Evolutionary conservation across 2,888 invertebrate species (phyloP), one percentile per base, ranked within the genome.

Genomic region (Ditula angustiorana): DNA sequence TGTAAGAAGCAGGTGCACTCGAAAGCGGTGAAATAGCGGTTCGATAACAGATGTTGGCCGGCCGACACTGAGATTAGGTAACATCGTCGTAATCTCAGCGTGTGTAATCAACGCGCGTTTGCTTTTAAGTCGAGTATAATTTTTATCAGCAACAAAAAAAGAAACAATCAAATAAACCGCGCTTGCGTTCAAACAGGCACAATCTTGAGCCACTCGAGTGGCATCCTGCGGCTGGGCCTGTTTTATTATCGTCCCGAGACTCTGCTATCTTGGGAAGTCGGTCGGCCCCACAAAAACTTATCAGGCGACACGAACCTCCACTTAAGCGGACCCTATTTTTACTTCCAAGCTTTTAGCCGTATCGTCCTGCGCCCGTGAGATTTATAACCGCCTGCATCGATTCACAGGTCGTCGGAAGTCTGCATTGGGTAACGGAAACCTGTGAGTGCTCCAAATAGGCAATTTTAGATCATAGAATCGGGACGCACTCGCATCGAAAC

Each of bases 21-120:
- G 76, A 85, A 84, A 86, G 86, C 87, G 79, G 88, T 87, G 88
- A 87, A 87, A 90, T 86, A 82, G 73, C 71, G 79, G 82, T 83
- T 86, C 89, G 90, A 89, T 90, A 89, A 90, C 88, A 89, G 88
- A 90, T 86, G 90, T 79, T 86, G 76, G 80, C 86, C 90, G 86
- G 85, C 83, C 83, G 81, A 77, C 81, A 78, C 80, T 81, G 82
- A 79, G 85, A 84, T 81, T 82, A 75, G 75, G 77, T 83, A 81
- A 83, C 80, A 74, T 75, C 80, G 46, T 19, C 21, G 56, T 62
- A 62, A 62, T 56, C 56, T 50, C 56, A 47, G 53, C 47, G 47
- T 21, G 53, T 64, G 59, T 64, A 59, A 59, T 59, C 64, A 64
- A 64, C 58, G 52, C 37, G 37, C 21, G 55, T 56, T 53, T 59